Base-by-base conservation (phyloP, 2,797 vertebrate species). In the Clarias pachynema region DNA sequence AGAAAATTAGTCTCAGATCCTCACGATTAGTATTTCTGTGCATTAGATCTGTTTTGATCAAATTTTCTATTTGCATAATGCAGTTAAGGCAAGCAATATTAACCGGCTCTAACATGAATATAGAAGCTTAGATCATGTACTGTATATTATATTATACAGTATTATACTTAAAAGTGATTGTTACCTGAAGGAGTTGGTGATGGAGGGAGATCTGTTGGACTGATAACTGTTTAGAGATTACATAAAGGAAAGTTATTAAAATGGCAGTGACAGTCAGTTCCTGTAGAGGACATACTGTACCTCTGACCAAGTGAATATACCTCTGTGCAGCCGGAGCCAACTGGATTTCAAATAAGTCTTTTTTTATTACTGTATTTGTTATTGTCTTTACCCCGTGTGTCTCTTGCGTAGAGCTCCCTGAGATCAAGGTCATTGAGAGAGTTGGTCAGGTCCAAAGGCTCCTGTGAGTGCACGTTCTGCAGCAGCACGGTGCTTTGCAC, bases 381-480 rank as follows among this genome's bases (percentile, higher is more conserved):
- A 78, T 29, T 73, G 44, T 79, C 82, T 90, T 93, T 92, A 99
- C 98, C 97, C 95, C 91, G 95, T 68, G 94, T 94, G 94, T 99
- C 97, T 95, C 95, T 94, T 73, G 98, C 98, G 89, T 99, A 99
- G 29, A 99, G 91, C 90, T 99, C 98, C 92, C 97, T 95, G 89
- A 99, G 93, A 85, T 96, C 96, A 8, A 97, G 96, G 88, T 99
- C 97, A 90, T 96, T 97, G 53, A 99, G 97, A 80, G 96, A 97
- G 88, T 93, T 94, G 84, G 94, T 95, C 93, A 97, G 81, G 91
- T 99, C 97, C 83, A 99, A 93, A 10, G 95, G 93, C 83, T 95
- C 95, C 90, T 95, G 95, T 77, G 96, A 97, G 18, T 96, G 95
- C 86, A 95, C 93, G 70, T 96, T 96, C 92, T 94, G 97, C 90